A percentile compares a stretch with the other conserved stretches of the same genome.
Evolutionary conservation across 2,888 invertebrate species (phyloP).

Genomic region (Lasioglossum oenotherae): DNA sequence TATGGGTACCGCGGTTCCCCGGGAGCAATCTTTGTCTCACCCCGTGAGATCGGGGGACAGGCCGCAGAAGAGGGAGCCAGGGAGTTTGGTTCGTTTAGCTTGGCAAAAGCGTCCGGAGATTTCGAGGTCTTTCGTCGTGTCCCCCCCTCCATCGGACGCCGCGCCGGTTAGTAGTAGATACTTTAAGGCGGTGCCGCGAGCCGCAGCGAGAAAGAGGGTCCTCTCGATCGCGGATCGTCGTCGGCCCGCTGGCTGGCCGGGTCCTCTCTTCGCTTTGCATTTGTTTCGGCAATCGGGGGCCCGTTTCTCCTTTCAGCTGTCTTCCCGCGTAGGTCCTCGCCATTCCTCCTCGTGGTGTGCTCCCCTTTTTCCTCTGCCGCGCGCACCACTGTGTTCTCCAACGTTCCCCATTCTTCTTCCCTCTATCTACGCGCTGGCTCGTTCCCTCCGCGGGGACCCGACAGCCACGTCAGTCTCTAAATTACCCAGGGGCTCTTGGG

Average conservation of each 20-base stretch:
- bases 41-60: constrained; percentile 49
- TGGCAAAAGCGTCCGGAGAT: constrained; percentile 36
- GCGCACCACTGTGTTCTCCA: constrained; percentile 49
- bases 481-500: constrained; percentile 73
- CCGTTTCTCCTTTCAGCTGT: constrained; percentile 79
- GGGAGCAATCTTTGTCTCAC: constrained; percentile 69
- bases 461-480: constrained; percentile 80
- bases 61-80: constrained; percentile 32
- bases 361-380: constrained; percentile 67
- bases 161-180: constrained; percentile 73
- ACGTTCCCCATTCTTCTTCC: constrained; percentile 64
- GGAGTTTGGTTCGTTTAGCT: constrained; percentile 57
- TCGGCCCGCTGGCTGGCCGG: constrained; percentile 28
- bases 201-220: constrained; percentile 61
- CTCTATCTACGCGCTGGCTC: constrained; percentile 57
- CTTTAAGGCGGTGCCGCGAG: constrained; percentile 78
- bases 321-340: constrained; percentile 68
- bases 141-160: constrained; percentile 31
- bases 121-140: background rate
- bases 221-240: constrained; percentile 67
- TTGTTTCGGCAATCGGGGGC: constrained; percentile 78
- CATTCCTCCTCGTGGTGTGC: constrained; percentile 64
- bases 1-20: constrained; percentile 64
- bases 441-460: constrained; percentile 59
- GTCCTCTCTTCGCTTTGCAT: constrained; percentile 79